phyloP scores from a whole-genome alignment of 2,888 invertebrate species.

The Agrilus cyanescens region DNA sequence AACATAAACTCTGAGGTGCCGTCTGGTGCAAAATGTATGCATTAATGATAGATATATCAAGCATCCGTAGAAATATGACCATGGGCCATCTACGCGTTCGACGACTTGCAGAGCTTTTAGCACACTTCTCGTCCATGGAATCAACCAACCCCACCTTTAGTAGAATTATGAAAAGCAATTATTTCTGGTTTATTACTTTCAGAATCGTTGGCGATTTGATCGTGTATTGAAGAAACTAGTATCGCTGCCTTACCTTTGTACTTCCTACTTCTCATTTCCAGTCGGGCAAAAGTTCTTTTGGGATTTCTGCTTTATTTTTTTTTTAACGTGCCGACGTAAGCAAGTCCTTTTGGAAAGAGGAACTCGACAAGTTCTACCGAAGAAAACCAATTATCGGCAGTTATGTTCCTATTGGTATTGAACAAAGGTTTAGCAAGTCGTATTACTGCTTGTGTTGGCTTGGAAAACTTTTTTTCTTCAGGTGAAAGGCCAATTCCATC shows the following conservation, averaged over 20 bases:
- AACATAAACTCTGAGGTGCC: too few species aligned
- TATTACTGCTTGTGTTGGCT: conserved; percentile 15
- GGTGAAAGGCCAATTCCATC: conserved; percentile 11
- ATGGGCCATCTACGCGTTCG: too few species aligned
- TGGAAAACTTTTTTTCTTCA: conserved; percentile 13
- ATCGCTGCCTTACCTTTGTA: conserved; percentile 16
- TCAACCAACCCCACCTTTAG: conserved; percentile 16
- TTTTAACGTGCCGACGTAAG: conserved; percentile 11
- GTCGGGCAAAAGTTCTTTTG: conserved; percentile 19
- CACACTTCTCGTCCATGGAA: not conserved
- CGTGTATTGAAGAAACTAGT: conserved; percentile 17
- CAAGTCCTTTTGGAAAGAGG: too few species aligned
- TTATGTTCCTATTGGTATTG: conserved; percentile 18
- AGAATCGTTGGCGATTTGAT: conserved; percentile 7
- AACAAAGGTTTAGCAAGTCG: conserved; percentile 12
- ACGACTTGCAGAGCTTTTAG: too few species aligned
- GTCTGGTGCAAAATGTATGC: too few species aligned
- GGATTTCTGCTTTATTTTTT: conserved; percentile 22
- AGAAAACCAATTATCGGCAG: conserved; percentile 18
- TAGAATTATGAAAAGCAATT: conserved; percentile 16
- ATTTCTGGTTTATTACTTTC: conserved; percentile 15
- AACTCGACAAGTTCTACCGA: conserved; percentile 16
- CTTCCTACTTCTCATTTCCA: conserved; percentile 11
- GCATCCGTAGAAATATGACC: too few species aligned
- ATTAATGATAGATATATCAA: too few species aligned